A percentile compares a stretch with the other conserved stretches of the same genome.
Conservation (phyloP, 2,888 invertebrate genomes). For the Zygothrica quintamaculata region DNA sequence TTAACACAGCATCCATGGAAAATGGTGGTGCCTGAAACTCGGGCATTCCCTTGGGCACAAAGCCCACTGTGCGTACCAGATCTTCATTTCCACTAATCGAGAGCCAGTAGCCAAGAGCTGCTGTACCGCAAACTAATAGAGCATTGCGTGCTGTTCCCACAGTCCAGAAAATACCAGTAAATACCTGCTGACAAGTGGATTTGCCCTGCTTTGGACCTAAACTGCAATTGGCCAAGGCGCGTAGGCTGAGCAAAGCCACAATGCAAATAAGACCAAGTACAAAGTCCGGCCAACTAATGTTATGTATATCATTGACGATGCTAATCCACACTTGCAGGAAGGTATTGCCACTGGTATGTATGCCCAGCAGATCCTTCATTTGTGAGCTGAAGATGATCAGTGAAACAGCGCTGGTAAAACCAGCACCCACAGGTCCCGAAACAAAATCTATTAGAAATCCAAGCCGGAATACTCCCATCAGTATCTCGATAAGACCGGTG, state of each 20-base stretch:
- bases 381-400: constrained; percentile 95
- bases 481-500: constrained; percentile 90
- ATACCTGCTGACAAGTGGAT: constrained; percentile 86
- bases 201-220: constrained; percentile 87
- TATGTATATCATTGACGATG: constrained; percentile 88
- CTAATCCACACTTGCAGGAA: constrained; percentile 92
- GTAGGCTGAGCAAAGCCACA: constrained; percentile 89
- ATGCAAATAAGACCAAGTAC: constrained; percentile 91
- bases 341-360: constrained; percentile 89
- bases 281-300: constrained; percentile 90
- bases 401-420: constrained; percentile 95
- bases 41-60: constrained; percentile 91
- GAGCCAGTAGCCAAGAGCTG: constrained; percentile 88
- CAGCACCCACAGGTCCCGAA: constrained; percentile 94
- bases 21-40: constrained; percentile 88
- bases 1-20: constrained; percentile 86
- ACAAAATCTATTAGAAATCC: constrained; percentile 96
- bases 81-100: constrained; percentile 85
- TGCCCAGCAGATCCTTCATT: constrained; percentile 92
- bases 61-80: constrained; percentile 88
- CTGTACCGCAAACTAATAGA: constrained; percentile 91
- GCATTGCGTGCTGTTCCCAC: constrained; percentile 93
- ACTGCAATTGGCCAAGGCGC: constrained; percentile 89
- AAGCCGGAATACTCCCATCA: constrained; percentile 93
- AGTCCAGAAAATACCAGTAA: constrained; percentile 90